A percentile compares a stretch with the other conserved stretches of the same genome.
These are phyloP conservation scores for Sympetrum striolatum DNA, from an alignment of 2,888 invertebrate species.

Conservation along the genomic window DNA sequence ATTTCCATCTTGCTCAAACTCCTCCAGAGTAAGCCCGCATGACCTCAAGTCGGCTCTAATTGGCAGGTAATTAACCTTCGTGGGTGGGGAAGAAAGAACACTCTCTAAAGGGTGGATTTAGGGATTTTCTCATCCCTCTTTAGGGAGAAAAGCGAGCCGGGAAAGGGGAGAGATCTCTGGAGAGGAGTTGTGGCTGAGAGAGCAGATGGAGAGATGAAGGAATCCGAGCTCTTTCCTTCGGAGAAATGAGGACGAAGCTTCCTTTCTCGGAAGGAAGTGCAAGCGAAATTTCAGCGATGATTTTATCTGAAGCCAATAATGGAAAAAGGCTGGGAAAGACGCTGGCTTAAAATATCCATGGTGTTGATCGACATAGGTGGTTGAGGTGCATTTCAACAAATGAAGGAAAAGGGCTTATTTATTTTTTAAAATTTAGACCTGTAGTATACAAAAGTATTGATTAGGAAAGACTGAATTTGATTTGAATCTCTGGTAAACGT, in stretches of 20 bases:
- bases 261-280: not conserved
- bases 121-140: constrained; percentile 5
- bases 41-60: constrained; percentile 36
- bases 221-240: too few species aligned
- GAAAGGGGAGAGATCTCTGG: not conserved
- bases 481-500: too few species aligned
- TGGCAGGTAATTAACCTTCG: constrained; percentile 39
- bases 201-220: not conserved
- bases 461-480: too few species aligned
- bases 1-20: not conserved
- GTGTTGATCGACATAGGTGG: too few species aligned
- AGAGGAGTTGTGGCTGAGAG: not conserved
- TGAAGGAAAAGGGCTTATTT: too few species aligned
- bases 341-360: too few species aligned
- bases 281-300: not conserved
- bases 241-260: not conserved
- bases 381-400: too few species aligned
- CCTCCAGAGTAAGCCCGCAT: not conserved
- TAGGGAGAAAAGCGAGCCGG: not conserved
- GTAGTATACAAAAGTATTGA: too few species aligned
- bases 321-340: too few species aligned
- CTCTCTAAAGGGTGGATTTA: not conserved
- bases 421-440: too few species aligned
- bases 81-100: not conserved
- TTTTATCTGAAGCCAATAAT: too few species aligned